These are phyloP conservation scores for Peromyscus maniculatus DNA, from an alignment of 2,113 vertebrate genomes.

Conservation along the genomic window DNA sequence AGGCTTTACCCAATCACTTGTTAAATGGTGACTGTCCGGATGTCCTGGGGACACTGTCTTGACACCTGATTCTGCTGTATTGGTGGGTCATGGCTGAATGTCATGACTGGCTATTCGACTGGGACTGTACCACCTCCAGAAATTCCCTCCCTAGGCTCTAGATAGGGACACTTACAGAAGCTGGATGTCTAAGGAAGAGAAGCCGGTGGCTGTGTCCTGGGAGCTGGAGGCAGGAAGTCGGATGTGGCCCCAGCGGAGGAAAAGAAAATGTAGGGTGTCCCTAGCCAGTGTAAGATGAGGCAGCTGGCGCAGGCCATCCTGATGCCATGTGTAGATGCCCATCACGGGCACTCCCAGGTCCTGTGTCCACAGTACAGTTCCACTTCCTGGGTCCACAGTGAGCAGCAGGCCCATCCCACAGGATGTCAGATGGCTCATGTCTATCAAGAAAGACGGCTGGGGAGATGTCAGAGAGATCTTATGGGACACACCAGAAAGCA, in stretches of 20 bases:
- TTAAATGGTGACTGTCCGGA: not conserved
- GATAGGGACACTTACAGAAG: constrained; percentile 90
- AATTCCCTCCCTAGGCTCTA: not conserved
- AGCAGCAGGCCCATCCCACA: constrained; percentile 96
- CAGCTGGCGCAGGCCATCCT: constrained; percentile 92
- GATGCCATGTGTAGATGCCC: constrained; percentile 94
- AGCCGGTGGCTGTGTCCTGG: constrained; percentile 85
- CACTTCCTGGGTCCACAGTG: constrained; percentile 93
- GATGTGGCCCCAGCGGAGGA: constrained; percentile 92
- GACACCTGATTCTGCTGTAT: not conserved
- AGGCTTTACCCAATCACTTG: not conserved
- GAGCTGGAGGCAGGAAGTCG: constrained; percentile 92
- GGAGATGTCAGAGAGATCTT: not conserved
- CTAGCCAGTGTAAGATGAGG: constrained; percentile 95
- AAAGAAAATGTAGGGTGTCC: constrained; percentile 96
- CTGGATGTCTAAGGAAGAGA: constrained; percentile 91
- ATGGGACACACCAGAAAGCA: no score
- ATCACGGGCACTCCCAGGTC: constrained; percentile 95
- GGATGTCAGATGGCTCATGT: constrained; percentile 94
- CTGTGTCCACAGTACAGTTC: constrained; percentile 95
- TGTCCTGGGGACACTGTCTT: not conserved
- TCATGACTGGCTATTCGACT: not conserved
- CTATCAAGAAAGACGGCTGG: constrained; percentile 83
- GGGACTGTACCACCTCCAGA: not conserved
- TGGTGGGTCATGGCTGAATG: not conserved